Conservation (phyloP, 2,888 invertebrate genomes). For the Nesidiocoris tenuis region DNA sequence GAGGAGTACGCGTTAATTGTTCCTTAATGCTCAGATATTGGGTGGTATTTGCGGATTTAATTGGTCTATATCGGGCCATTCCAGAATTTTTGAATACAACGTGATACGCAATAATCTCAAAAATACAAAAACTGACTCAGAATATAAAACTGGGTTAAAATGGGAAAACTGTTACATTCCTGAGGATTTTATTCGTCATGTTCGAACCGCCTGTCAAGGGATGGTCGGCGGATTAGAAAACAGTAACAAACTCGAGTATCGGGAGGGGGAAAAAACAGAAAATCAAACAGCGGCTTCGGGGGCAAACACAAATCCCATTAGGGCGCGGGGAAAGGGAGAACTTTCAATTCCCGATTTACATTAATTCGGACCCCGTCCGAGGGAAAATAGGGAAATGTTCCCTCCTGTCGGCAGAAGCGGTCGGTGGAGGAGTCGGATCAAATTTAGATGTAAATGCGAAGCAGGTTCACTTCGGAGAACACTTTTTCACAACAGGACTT, state of each 20-base stretch:
- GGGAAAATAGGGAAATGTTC: not conserved
- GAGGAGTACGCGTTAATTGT: too few relatives aligned
- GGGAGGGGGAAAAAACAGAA: slow-evolving; percentile 17
- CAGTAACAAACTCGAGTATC: not conserved
- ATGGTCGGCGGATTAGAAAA: not conserved
- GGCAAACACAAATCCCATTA: slow-evolving; percentile 44
- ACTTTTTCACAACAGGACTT: not conserved
- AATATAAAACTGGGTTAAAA: too few relatives aligned
- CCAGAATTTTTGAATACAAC: too few relatives aligned
- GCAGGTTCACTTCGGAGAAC: not conserved
- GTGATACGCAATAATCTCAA: too few relatives aligned
- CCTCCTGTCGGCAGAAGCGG: slow-evolving; percentile 11
- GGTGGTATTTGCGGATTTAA: too few relatives aligned
- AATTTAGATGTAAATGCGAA: slow-evolving; percentile 42
- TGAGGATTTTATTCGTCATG: too few relatives aligned
- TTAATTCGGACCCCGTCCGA: slow-evolving; percentile 25
- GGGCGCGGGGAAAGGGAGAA: slow-evolving; percentile 13
- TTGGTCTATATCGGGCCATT: too few relatives aligned
- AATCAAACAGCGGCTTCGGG: slow-evolving; percentile 27
- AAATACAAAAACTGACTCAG: too few relatives aligned
- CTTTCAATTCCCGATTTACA: slow-evolving; percentile 43
- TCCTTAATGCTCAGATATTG: too few relatives aligned
- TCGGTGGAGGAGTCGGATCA: slow-evolving; percentile 31
- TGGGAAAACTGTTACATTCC: too few relatives aligned
- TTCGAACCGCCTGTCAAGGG: too few relatives aligned